phyloP scores from a whole-genome alignment of 2,797 vertebrate species.

The Spinus pinus region DNA sequence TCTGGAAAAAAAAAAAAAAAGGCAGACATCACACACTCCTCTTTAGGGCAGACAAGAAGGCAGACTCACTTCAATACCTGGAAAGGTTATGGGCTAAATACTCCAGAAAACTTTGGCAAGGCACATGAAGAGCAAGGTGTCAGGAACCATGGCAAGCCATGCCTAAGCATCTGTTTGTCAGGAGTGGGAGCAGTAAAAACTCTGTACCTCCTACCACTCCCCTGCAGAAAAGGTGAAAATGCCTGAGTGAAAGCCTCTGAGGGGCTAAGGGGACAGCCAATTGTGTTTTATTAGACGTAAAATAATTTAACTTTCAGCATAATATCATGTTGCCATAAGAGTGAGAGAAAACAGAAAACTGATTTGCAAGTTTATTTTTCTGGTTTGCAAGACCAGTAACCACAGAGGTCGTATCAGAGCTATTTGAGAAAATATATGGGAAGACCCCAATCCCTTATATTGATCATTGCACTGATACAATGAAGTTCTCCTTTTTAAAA shows the following conservation, averaged over 20 bases:
- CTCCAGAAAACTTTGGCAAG: fast-evolving
- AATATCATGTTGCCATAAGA: background rate
- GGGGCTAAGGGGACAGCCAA: background rate
- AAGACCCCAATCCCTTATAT: background rate
- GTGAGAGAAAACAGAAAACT: background rate
- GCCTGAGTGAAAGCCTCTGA: fast-evolving
- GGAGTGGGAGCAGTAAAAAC: background rate
- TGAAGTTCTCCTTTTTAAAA: background rate
- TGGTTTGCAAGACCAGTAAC: background rate
- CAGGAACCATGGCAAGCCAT: background rate
- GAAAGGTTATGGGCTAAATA: background rate
- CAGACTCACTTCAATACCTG: background rate
- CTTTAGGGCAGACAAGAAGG: background rate
- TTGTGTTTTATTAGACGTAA: background rate
- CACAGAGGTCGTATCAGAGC: background rate
- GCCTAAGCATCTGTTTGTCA: fast-evolving
- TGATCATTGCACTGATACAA: background rate
- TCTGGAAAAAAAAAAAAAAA: background rate
- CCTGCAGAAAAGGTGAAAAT: background rate
- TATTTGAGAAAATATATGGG: background rate
- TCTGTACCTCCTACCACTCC: background rate
- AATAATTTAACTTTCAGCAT: background rate
- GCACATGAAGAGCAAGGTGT: background rate
- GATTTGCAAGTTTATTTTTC: background rate
- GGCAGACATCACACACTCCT: background rate